A percentile compares a stretch with the other conserved stretches of the same genome.
Conservation (phyloP, 2,113 vertebrate species). For the Pionites leucogaster region DNA sequence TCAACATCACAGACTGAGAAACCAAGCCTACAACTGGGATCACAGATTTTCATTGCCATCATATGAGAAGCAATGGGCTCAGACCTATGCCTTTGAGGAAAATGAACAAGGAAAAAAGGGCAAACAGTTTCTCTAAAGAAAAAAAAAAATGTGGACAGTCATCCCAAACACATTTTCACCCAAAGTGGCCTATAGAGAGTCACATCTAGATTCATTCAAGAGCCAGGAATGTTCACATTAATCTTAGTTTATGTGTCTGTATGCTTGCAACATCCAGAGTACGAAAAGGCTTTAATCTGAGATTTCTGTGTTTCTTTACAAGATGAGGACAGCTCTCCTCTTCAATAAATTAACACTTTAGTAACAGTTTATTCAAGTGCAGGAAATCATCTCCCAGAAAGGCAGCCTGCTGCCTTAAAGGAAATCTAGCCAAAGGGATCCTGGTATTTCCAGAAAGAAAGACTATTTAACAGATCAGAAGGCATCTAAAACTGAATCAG, state of each 20-base stretch:
- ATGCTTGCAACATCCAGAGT: background rate
- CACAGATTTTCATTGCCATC: background rate
- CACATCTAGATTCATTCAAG: background rate
- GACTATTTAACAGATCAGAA: background rate
- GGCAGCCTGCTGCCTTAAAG: background rate
- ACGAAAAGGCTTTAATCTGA: background rate
- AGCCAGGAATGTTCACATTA: background rate
- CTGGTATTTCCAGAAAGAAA: background rate
- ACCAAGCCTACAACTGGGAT: background rate
- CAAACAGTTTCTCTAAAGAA: background rate
- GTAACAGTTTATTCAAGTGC: background rate
- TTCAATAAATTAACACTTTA: background rate
- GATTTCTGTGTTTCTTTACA: background rate
- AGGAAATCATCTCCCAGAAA: background rate
- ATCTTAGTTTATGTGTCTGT: background rate
- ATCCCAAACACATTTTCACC: background rate
- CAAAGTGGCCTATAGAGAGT: background rate
- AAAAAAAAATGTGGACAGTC: no score
- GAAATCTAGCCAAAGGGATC: background rate
- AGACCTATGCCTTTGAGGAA: background rate
- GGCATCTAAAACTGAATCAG: background rate
- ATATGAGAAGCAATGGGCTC: background rate
- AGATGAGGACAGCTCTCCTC: background rate
- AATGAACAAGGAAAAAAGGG: background rate
- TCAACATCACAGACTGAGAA: background rate